A percentile compares a stretch with the other conserved stretches of the same genome.
Evolutionary conservation across 1,140 invertebrate species (phyloP).

Genomic region (Ceratosolen solmsi): DNA sequence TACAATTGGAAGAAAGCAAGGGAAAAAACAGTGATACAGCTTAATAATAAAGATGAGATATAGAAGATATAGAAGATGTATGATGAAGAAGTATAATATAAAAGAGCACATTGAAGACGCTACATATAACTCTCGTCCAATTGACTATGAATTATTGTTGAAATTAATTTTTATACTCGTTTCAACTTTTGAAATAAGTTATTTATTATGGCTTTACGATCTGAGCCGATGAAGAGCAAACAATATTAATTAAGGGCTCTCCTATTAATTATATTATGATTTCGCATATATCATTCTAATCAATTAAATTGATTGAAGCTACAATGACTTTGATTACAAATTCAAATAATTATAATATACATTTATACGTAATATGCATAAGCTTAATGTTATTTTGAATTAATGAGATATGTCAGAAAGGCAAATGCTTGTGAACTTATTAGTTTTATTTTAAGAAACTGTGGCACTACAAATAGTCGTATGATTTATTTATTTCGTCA

Average conservation of each 20-base stretch:
- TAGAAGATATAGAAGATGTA: background rate
- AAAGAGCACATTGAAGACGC: background rate
- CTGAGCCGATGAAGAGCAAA: background rate
- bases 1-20: constrained; percentile 13
- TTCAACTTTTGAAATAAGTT: background rate
- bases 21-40: background rate
- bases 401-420: too few species aligned
- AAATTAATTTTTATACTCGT: constrained; percentile 14
- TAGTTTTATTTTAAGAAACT: too few species aligned
- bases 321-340: background rate
- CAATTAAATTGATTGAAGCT: background rate
- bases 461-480: too few species aligned
- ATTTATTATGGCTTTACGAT: background rate
- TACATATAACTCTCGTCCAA: background rate
- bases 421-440: too few species aligned
- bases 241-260: background rate
- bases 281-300: background rate
- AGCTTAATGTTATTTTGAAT: too few species aligned
- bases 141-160: background rate
- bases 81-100: background rate
- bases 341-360: background rate
- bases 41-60: constrained; percentile 1
- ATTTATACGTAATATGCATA: too few species aligned
- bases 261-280: too few species aligned
- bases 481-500: too few species aligned